A percentile compares a stretch with the other conserved stretches of the same genome.
phyloP scores from a whole-genome alignment of 2,797 vertebrate genomes.

The Glyptemys insculpta region DNA sequence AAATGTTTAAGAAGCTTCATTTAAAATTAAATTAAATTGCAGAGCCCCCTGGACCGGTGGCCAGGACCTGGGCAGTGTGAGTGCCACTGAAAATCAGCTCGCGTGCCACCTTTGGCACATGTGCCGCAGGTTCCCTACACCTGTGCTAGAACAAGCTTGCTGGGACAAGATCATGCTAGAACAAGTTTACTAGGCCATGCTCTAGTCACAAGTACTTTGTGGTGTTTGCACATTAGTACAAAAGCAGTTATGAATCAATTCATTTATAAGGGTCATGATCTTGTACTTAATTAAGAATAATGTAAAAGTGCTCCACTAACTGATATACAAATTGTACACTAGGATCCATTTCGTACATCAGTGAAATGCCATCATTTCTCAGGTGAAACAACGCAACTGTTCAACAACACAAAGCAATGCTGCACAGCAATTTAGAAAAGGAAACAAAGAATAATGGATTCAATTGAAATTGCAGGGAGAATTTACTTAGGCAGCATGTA shows the following conservation, averaged over 20 bases:
- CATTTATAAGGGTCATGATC: conserved; percentile 30
- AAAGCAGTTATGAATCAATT: conserved; percentile 54
- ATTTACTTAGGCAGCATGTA: conserved; percentile 71
- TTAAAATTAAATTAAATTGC: too few species aligned
- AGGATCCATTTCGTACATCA: conserved; percentile 44
- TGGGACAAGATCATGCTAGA: conserved; percentile 31
- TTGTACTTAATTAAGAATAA: conserved; percentile 51
- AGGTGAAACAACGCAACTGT: conserved; percentile 74
- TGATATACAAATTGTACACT: conserved; percentile 18
- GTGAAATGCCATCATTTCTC: conserved; percentile 69
- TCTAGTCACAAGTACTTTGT: conserved; percentile 58
- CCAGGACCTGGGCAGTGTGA: too few species aligned
- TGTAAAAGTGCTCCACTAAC: neutral
- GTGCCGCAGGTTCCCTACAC: too few species aligned
- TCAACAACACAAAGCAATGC: conserved; percentile 61
- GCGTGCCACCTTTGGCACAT: too few species aligned
- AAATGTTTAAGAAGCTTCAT: too few species aligned
- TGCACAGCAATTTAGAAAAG: conserved; percentile 62
- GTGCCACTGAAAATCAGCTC: too few species aligned
- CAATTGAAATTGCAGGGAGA: conserved; percentile 70
- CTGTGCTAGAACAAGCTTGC: conserved; percentile 16
- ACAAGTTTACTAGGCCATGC: conserved; percentile 24
- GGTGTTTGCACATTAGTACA: conserved; percentile 48
- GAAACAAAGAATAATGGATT: conserved; percentile 72
- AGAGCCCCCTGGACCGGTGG: too few species aligned